Evolutionary conservation across 2,888 invertebrate genomes (phyloP).

Genomic region (Catocala sponsa): DNA sequence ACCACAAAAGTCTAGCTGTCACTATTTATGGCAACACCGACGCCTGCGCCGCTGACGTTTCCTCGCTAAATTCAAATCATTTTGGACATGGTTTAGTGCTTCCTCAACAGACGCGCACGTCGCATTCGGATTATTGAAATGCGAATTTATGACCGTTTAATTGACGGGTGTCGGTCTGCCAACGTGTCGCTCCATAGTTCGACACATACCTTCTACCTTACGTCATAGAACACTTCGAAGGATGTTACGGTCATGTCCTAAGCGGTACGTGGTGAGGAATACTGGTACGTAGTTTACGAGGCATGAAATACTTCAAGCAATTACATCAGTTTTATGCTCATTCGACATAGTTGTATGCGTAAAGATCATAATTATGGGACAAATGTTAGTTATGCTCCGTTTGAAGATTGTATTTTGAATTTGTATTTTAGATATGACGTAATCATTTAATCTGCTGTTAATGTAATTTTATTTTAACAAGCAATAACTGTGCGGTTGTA

Average conservation of each 20-base stretch:
- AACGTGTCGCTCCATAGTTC: conserved; percentile 23
- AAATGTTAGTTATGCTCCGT: neutral
- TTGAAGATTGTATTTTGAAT: no score
- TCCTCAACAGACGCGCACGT: conserved; percentile 56
- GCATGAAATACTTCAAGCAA: neutral
- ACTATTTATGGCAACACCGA: conserved; percentile 40
- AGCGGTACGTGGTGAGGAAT: conserved; percentile 16
- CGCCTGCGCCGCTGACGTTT: conserved; percentile 59
- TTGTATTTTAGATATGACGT: no score
- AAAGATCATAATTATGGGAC: neutral
- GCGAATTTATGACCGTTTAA: conserved; percentile 51
- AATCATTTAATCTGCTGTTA: no score
- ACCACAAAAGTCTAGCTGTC: conserved; percentile 25
- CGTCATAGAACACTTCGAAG: conserved; percentile 34
- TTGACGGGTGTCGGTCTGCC: conserved; percentile 42
- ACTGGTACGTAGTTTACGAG: conserved; percentile 13
- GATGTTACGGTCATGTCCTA: conserved; percentile 11
- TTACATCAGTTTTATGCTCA: conserved; percentile 2
- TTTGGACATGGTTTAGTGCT: conserved; percentile 60
- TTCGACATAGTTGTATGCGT: neutral
- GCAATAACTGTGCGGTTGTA: no score
- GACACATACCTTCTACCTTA: conserved; percentile 39
- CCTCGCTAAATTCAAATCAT: conserved; percentile 64
- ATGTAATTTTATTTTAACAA: no score
- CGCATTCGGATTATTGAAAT: conserved; percentile 52